phyloP scores from a whole-genome alignment of 2,113 vertebrate genomes.

The Ammodytes marinus region DNA sequence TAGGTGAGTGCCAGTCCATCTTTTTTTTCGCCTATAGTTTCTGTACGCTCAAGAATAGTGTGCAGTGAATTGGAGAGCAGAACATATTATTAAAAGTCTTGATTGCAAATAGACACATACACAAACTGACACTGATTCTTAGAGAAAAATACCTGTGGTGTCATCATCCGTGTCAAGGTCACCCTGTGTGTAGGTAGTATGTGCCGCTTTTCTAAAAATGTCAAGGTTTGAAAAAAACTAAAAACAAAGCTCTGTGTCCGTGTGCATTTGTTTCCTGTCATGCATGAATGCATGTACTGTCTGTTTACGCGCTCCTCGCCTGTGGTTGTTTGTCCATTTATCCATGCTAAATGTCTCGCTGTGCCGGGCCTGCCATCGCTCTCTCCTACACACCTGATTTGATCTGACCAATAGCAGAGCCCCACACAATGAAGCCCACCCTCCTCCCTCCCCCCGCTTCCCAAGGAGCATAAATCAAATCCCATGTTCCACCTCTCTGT shows the following conservation, averaged over 20 bases:
- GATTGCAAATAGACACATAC: constrained; percentile 31
- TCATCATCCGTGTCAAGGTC: constrained; percentile 51
- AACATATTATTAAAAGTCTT: constrained; percentile 49
- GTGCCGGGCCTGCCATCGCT: constrained; percentile 36
- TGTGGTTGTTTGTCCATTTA: constrained; percentile 51
- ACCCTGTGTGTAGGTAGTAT: constrained; percentile 6
- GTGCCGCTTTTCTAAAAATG: neutral
- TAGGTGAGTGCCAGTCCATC: constrained; percentile 18
- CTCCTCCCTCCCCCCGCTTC: neutral
- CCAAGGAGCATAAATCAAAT: constrained; percentile 69
- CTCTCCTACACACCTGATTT: constrained; percentile 26
- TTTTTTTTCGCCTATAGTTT: neutral
- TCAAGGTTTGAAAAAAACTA: neutral
- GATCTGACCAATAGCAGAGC: constrained; percentile 13
- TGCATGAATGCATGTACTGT: constrained; percentile 62
- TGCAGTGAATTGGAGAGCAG: constrained; percentile 32
- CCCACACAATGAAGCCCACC: neutral
- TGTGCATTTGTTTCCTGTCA: constrained; percentile 32
- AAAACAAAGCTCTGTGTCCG: neutral
- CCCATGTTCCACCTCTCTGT: constrained; percentile 49
- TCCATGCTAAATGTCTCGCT: constrained; percentile 49
- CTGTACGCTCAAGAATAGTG: constrained; percentile 7
- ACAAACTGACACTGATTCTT: constrained; percentile 18
- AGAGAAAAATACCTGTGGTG: constrained; percentile 28
- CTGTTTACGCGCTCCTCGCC: constrained; percentile 4